phyloP scores from a whole-genome alignment of 2,797 vertebrate genomes.

The Esox lucius region DNA sequence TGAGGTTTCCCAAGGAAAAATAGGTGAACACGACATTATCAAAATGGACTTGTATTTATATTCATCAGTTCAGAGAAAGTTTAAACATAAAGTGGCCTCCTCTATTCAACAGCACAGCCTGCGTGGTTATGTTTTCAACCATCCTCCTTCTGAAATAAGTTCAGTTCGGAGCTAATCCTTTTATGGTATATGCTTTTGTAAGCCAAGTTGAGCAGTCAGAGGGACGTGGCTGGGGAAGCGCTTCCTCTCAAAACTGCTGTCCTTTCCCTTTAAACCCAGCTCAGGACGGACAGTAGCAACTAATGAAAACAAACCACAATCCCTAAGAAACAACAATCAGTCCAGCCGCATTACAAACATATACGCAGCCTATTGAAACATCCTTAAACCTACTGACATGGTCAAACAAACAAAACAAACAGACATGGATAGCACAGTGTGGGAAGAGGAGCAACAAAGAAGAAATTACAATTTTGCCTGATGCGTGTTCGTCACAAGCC shows the following conservation, averaged over 20 bases:
- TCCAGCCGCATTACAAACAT: neutral
- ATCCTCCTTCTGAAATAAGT: neutral
- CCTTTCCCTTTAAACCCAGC: neutral
- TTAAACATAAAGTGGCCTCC: neutral
- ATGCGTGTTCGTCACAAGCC: neutral
- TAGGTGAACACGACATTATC: neutral
- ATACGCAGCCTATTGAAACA: neutral
- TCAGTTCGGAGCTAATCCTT: neutral
- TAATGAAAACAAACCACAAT: neutral
- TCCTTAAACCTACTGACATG: constrained; percentile 9
- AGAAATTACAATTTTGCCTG: neutral
- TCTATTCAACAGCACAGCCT: neutral
- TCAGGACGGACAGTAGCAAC: neutral
- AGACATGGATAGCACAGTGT: neutral
- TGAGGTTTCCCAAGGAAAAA: neutral
- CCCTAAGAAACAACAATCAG: constrained; percentile 1
- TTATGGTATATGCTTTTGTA: neutral
- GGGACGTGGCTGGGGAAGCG: neutral
- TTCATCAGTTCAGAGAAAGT: neutral
- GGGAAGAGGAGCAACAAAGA: constrained; percentile 9
- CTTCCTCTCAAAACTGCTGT: neutral
- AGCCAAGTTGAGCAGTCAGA: neutral
- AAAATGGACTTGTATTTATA: neutral
- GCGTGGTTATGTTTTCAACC: neutral
- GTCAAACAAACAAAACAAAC: constrained; percentile 17